A percentile compares a stretch with the other conserved stretches of the same genome.
phyloP scores from a whole-genome alignment of 2,888 invertebrate species.

The Lingula anatina region DNA sequence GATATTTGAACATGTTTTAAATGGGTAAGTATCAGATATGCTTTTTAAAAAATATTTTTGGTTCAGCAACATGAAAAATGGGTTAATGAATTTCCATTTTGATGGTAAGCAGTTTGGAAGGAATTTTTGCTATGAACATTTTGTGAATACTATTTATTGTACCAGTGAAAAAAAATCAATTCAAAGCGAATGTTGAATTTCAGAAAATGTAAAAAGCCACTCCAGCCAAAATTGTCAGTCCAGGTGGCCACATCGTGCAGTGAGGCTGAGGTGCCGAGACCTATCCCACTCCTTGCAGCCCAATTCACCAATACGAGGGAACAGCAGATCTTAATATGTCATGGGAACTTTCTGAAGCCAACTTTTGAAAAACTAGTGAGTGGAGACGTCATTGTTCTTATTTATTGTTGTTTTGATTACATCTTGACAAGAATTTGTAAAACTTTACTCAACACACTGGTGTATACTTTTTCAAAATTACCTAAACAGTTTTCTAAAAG shows the following conservation, averaged over 20 bases:
- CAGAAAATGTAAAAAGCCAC: conserved; percentile 40
- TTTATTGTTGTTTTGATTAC: neutral
- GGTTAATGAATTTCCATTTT: too few species aligned
- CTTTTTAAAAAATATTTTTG: neutral
- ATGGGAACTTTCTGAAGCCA: conserved; percentile 60
- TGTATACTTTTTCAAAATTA: too few species aligned
- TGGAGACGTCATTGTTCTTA: conserved; percentile 1
- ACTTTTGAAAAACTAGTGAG: conserved; percentile 61
- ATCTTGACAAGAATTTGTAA: too few species aligned
- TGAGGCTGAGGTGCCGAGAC: conserved; percentile 18
- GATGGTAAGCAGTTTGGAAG: too few species aligned
- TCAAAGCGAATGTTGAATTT: too few species aligned
- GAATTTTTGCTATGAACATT: too few species aligned
- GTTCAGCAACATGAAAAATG: neutral
- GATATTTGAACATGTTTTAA: conserved; percentile 70
- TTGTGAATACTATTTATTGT: too few species aligned
- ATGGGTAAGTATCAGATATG: conserved; percentile 62
- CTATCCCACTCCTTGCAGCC: conserved; percentile 32
- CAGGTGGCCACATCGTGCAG: conserved; percentile 29
- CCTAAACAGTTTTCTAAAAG: too few species aligned
- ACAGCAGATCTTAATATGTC: conserved; percentile 57
- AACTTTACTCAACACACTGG: too few species aligned
- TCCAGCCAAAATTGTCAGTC: conserved; percentile 32
- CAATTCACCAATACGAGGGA: conserved; percentile 28
- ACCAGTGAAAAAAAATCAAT: too few species aligned